A percentile compares a stretch with the other conserved stretches of the same genome.
Conservation (phyloP, 2,113 vertebrate species). For the Zeus faber region DNA sequence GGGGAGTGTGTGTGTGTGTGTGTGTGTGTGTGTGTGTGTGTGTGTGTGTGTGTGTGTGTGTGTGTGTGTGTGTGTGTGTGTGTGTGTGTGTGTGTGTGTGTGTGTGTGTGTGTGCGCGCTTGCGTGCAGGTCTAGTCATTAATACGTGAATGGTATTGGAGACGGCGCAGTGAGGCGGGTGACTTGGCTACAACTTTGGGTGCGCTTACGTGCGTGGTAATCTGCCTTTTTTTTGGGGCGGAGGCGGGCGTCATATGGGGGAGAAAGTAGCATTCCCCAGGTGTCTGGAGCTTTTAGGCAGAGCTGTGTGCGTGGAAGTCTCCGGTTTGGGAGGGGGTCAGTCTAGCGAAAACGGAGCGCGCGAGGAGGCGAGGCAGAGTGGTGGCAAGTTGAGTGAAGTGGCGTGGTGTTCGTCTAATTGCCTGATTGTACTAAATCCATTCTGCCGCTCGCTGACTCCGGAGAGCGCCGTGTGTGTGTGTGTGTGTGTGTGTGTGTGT, state of each 20-base stretch:
- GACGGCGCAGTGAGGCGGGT: slow-evolving; percentile 16
- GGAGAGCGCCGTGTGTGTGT: slow-evolving; percentile 13
- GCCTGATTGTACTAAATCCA: slow-evolving; percentile 60
- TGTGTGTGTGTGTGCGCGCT: background rate
- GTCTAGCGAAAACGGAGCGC: slow-evolving; percentile 8
- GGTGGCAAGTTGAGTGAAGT: slow-evolving; percentile 37
- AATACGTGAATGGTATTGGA: slow-evolving; percentile 19
- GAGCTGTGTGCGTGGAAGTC: slow-evolving; percentile 1
- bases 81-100: background rate
- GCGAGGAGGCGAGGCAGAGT: slow-evolving; percentile 21
- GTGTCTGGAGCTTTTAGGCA: slow-evolving; percentile 57
- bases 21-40: slow-evolving; percentile 2
- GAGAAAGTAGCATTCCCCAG: slow-evolving; percentile 36
- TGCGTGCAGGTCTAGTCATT: slow-evolving; percentile 47
- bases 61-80: background rate
- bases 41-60: slow-evolving; percentile 1
- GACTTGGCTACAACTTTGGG: slow-evolving; percentile 17
- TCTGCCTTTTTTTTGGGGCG: background rate
- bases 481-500: too few species aligned
- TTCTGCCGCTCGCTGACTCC: slow-evolving; percentile 51
- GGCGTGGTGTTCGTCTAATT: slow-evolving; percentile 55
- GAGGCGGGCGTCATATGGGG: slow-evolving; percentile 22
- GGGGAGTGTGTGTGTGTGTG: slow-evolving; percentile 6
- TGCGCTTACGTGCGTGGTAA: too few species aligned
- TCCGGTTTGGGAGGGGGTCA: slow-evolving; percentile 17